These are phyloP conservation scores for Epizoanthus illoricatus DNA, from an alignment of 92 coral and sea anemone genomes.

Conservation along the genomic window DNA sequence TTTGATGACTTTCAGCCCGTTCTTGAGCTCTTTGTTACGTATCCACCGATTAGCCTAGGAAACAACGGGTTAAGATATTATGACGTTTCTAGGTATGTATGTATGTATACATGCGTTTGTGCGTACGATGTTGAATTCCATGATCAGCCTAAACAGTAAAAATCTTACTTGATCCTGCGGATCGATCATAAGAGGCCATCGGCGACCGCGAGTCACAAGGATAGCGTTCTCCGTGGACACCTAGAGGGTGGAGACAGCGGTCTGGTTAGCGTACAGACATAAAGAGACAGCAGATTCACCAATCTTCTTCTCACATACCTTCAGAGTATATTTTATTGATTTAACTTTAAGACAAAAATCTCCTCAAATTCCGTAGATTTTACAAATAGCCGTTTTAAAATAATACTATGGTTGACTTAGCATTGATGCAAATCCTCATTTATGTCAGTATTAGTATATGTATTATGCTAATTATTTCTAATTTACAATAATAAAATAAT, in stretches of 20 bases:
- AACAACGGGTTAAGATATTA: neutral
- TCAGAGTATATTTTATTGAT: neutral
- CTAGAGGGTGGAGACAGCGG: constrained; percentile 34
- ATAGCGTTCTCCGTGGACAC: constrained; percentile 98
- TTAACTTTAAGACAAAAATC: neutral
- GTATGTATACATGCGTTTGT: too few species aligned
- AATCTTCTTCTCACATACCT: constrained; percentile 1
- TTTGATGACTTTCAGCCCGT: constrained; percentile 93
- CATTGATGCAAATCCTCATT: too few species aligned
- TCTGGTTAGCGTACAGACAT: neutral
- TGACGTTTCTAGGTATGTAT: too few species aligned
- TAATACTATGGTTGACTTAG: too few species aligned
- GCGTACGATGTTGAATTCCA: too few species aligned
- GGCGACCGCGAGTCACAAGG: constrained; percentile 88
- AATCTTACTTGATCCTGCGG: constrained; percentile 96
- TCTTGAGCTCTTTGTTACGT: constrained; percentile 95
- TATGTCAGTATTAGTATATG: too few species aligned
- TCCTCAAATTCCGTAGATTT: too few species aligned
- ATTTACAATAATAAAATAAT: too few species aligned
- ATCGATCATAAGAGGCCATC: constrained; percentile 99
- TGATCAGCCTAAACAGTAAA: too few species aligned
- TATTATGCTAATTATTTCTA: too few species aligned
- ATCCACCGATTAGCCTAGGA: constrained; percentile 97
- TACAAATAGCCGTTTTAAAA: too few species aligned
- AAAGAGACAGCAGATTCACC: neutral